Evolutionary conservation across 2,113 vertebrate genomes (phyloP), one percentile per base, ranked within the genome.

Genomic region (Oxyura jamaicensis): DNA sequence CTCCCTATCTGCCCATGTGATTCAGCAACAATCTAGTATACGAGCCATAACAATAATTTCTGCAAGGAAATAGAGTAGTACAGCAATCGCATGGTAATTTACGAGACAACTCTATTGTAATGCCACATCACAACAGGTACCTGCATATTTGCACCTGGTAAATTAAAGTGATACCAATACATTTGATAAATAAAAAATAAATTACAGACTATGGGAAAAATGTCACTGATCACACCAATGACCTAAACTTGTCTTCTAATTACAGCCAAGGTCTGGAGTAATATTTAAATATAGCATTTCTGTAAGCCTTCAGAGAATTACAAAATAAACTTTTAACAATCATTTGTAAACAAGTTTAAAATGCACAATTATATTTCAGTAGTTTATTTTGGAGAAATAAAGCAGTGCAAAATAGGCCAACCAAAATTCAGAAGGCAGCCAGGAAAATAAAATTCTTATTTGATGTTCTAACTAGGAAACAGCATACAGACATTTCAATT

Each of bases 311-410:
- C 75, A 91, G 84, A 96, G 83, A 94, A 88, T 91, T 89, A 97
- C 63, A 93, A 92, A 96, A 96, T 89, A 96, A 93, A 93, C 56
- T 86, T 91, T 86, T 72, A 97, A 95, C 69, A 92, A 97, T 92
- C n/a, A 72, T 88, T 79, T 88, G 96, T 92, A 93, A 96, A 96
- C 97, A 97, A 93, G 36, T 91, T 87, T 96, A 95, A 95, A 95
- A 93, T 96, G 96, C 93, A 96, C 96, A 90, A 97, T 96, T 97
- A 97, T 95, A 98, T 98, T 97, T 98, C 98, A 98, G 98, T 98
- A 98, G 98, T 98, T 98, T 98, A 98, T 98, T 98, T 95, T 95
- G 92, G 97, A 98, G 97, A 97, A 97, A 97, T 95, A 96, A 98
- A 98, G 98, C 98, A 98, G 98, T 98, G 98, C 97, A 97, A 97